These are phyloP conservation scores for Cuniculus paca DNA, from an alignment of 2,797 vertebrate species.

Conservation along the genomic window DNA sequence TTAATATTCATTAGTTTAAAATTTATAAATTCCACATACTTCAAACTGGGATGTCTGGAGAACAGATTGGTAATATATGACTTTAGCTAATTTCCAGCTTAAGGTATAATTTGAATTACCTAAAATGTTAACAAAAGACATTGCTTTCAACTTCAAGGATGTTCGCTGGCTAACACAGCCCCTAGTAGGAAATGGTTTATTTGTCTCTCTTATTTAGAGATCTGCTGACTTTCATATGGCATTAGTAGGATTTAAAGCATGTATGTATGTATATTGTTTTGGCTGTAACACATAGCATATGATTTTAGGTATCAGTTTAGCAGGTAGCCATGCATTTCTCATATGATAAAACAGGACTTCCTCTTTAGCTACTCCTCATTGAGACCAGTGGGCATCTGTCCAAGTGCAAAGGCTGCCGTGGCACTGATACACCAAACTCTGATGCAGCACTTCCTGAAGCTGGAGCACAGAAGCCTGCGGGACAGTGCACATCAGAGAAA, in stretches of 20 bases:
- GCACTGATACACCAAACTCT: not conserved
- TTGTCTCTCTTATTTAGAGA: not conserved
- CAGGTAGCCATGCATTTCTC: not conserved
- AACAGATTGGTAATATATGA: not conserved
- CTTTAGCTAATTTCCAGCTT: not conserved
- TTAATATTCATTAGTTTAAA: conserved; percentile 1
- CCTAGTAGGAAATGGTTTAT: not conserved
- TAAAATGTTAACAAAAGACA: conserved; percentile 8
- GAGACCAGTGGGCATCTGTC: not conserved
- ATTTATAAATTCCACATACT: not conserved
- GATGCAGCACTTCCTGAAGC: not conserved
- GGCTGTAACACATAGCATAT: not conserved
- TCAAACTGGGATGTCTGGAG: not conserved
- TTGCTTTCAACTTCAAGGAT: not conserved
- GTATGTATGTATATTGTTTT: not conserved
- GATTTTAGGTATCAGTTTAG: not conserved
- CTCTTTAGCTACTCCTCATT: not conserved
- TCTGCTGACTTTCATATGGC: not conserved
- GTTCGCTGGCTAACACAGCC: not conserved
- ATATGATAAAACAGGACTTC: not conserved
- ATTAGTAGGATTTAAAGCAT: not conserved
- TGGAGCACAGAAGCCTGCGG: not conserved
- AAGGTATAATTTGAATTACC: not conserved
- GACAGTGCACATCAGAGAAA: not conserved
- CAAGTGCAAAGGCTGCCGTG: not conserved